A percentile compares a stretch with the other conserved stretches of the same genome.
These are phyloP conservation scores for Lasiommata megera DNA, from an alignment of 2,888 invertebrate genomes.

Conservation along the genomic window DNA sequence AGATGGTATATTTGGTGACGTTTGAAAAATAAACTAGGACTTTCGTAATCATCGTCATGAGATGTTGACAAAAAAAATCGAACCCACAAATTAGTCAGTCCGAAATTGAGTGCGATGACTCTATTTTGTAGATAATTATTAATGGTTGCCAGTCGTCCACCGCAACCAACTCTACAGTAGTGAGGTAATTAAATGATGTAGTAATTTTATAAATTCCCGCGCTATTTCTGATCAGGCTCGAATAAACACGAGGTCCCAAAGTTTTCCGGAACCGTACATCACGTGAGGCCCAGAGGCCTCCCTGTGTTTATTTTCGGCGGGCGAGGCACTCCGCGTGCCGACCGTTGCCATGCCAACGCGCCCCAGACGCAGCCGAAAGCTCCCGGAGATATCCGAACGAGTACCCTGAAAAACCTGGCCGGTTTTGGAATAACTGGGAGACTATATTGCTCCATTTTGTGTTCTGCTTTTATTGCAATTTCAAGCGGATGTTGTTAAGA, in stretches of 20 bases:
- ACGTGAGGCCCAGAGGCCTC: conserved; percentile 31
- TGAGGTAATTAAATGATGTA: not conserved
- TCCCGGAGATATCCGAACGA: conserved; percentile 47
- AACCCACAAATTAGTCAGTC: too few species aligned
- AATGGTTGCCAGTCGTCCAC: not conserved
- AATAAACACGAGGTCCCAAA: conserved; percentile 2
- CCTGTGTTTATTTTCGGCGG: conserved; percentile 73
- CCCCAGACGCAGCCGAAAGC: conserved; percentile 64
- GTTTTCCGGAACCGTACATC: conserved; percentile 17
- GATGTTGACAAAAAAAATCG: too few species aligned
- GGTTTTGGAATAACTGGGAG: conserved; percentile 8
- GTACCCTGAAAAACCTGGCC: conserved; percentile 35
- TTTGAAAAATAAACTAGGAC: not conserved
- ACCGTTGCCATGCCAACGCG: conserved; percentile 66
- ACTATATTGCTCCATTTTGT: conserved; percentile 14
- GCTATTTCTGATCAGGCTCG: not conserved
- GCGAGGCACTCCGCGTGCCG: conserved; percentile 58
- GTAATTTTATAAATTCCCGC: not conserved
- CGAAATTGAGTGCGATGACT: too few species aligned
- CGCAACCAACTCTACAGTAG: too few species aligned
- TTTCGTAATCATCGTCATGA: too few species aligned
- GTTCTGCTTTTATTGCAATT: conserved; percentile 8
- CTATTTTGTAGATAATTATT: not conserved
- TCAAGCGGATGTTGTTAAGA: not conserved
- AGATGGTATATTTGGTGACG: not conserved